These are phyloP conservation scores for Planiliza haematocheilus DNA, from an alignment of 2,113 vertebrate species.

Conservation along the genomic window DNA sequence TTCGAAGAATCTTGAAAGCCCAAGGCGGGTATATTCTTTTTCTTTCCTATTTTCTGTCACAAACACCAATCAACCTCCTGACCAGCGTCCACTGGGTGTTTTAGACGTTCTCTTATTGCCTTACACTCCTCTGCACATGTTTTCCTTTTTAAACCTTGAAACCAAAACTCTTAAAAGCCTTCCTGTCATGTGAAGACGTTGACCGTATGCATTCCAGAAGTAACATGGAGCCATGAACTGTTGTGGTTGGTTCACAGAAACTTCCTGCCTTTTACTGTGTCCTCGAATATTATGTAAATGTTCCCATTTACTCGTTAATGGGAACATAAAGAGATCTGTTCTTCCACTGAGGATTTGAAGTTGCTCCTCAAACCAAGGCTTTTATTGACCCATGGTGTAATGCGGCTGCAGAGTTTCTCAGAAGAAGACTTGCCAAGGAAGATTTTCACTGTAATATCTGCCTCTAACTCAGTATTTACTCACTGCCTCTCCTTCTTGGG, in stretches of 20 bases:
- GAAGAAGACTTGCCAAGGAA: slow-evolving; percentile 48
- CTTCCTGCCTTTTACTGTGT: slow-evolving; percentile 21
- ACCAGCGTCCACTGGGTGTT: slow-evolving; percentile 3
- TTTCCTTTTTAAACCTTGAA: slow-evolving; percentile 10
- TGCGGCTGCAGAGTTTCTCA: slow-evolving; percentile 7
- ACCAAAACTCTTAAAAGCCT: slow-evolving; percentile 20
- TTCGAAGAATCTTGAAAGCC: slow-evolving; percentile 24
- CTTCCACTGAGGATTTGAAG: slow-evolving; percentile 33
- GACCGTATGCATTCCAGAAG: slow-evolving; percentile 15
- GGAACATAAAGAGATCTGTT: slow-evolving; percentile 19
- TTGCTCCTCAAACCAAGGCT: slow-evolving; percentile 15
- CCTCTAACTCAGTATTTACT: slow-evolving; percentile 31
- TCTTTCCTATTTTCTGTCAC: background rate
- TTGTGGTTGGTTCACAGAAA: slow-evolving; percentile 14
- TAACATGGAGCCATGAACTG: slow-evolving; percentile 6
- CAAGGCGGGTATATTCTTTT: background rate
- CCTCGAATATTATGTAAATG: slow-evolving; percentile 11
- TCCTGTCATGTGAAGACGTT: background rate
- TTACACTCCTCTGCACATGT: background rate
- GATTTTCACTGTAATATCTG: slow-evolving; percentile 27
- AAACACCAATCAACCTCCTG: background rate
- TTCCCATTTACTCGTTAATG: slow-evolving; percentile 6
- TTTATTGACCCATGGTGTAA: background rate
- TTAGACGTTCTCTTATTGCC: background rate
- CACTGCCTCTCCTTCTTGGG: slow-evolving; percentile 25